phyloP scores from a whole-genome alignment of 1,140 invertebrate species.

The Ganaspis sp. region DNA sequence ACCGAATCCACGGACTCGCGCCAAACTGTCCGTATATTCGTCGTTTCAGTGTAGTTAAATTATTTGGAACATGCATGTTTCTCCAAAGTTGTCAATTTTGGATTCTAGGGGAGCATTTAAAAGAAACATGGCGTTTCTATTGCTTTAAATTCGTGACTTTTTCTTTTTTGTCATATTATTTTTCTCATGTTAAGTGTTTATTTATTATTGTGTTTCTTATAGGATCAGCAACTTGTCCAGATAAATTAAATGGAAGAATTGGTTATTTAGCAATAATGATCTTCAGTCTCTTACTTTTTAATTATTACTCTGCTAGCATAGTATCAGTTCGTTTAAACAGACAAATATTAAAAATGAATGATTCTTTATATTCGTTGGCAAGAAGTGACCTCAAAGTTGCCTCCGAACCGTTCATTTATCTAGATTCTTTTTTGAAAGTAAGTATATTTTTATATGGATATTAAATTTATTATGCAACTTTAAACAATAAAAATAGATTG shows the following conservation, averaged over 20 bases:
- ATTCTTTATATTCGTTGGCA: conserved; percentile 33
- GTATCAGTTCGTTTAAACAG: conserved; percentile 36
- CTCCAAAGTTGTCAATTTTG: no score
- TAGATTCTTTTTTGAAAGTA: conserved; percentile 35
- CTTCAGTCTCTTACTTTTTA: conserved; percentile 38
- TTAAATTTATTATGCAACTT: no score
- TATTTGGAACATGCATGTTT: no score
- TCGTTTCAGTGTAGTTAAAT: no score
- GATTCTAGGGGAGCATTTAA: no score
- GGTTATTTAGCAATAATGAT: conserved; percentile 25
- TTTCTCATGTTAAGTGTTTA: neutral
- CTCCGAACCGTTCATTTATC: neutral
- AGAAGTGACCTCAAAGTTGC: conserved; percentile 31
- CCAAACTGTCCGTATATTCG: no score
- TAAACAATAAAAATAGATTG: no score
- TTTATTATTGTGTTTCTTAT: no score
- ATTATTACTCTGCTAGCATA: conserved; percentile 41
- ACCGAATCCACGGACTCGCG: no score
- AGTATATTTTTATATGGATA: conserved; percentile 10
- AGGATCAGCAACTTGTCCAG: neutral
- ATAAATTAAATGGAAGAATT: neutral
- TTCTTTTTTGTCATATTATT: no score
- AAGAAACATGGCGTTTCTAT: no score
- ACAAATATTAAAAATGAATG: conserved; percentile 39
- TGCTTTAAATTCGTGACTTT: no score